Base-by-base conservation (phyloP, 53 echinoderm and acorn worm species). In the Echinarachnius parma region DNA sequence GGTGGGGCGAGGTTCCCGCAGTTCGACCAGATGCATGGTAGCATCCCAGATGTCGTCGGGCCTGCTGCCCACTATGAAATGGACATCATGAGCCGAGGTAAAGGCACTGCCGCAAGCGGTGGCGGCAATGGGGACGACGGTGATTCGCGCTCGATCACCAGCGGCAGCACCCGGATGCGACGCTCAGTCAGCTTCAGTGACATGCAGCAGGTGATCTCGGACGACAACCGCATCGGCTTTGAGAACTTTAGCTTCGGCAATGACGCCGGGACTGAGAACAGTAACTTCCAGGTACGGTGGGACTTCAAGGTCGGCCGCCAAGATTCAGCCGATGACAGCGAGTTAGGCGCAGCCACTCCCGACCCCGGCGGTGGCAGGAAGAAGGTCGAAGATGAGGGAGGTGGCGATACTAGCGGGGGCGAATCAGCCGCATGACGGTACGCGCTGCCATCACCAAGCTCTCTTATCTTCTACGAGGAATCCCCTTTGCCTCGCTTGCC, bases 401-500 rank as follows among this genome's bases (percentile, higher is more conserved):
- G 68, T 24, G 68, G 52, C 9, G 68, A 25, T 11, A 9, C 19
- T 1, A 15, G 19, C 29, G 68, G 19, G 26, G 68, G 34, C 18
- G 74, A 72, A 28, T 39, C 56, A 26, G 27, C 27, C 21, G 57
- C 56, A 56, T 72, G 74, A 72, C 74, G 74, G 57, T 28, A 53
- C 74, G 74, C 74, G 74, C 74, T 30, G 74, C 74, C 39, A 56
- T 42, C 56, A 56, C 45, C 74, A 36, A 44, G 74, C 74, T 72
- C 74, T 72, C 56, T 37, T 28, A 37, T 22, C 26, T 53, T 1
- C 27, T 25, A 36, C 56, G 37, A 36, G 33, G 50, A 68, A 72
- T 72, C 74, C 70, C 70, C 74, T 72, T 72, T 72, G 74, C 74
- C 74, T 72, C 56, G 74, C 56, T 72, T 56, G 74, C 57, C 74